Percentiles rank a stretch among this genome's conserved stretches.
phyloP scores from a whole-genome alignment of 2,888 invertebrate species.

The Elegia similella region DNA sequence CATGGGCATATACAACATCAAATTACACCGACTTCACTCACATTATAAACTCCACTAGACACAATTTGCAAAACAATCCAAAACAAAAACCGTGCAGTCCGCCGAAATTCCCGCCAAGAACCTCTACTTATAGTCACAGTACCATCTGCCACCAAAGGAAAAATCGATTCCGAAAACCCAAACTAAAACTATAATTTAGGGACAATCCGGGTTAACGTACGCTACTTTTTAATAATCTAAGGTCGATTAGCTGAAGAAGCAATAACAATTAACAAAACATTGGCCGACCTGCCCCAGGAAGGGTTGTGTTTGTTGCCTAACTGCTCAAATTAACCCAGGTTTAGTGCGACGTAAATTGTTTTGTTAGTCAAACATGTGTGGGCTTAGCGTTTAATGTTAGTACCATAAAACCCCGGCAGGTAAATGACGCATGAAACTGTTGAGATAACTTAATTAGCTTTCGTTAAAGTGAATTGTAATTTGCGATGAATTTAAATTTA shows the following conservation, averaged over 20 bases:
- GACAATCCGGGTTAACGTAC: background rate
- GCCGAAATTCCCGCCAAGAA: too few relatives aligned
- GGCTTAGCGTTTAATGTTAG: background rate
- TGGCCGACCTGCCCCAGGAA: background rate
- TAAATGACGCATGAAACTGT: background rate
- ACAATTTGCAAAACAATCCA: too few relatives aligned
- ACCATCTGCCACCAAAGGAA: too few relatives aligned
- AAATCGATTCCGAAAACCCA: too few relatives aligned
- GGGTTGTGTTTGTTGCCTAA: conserved; percentile 3
- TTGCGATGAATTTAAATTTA: too few relatives aligned
- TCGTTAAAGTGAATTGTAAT: too few relatives aligned
- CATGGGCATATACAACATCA: too few relatives aligned
- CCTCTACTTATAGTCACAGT: too few relatives aligned
- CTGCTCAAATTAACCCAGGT: background rate
- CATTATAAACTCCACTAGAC: too few relatives aligned
- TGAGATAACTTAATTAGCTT: background rate
- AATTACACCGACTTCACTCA: too few relatives aligned
- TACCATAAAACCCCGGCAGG: background rate
- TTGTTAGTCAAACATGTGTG: background rate
- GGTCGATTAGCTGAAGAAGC: background rate
- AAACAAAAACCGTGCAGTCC: too few relatives aligned
- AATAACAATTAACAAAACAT: conserved; percentile 6
- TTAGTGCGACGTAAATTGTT: background rate
- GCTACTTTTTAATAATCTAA: too few relatives aligned
- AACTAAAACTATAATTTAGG: background rate